These are phyloP conservation scores for Agrochola circellaris DNA, from an alignment of 2,888 invertebrate genomes.

Conservation along the genomic window DNA sequence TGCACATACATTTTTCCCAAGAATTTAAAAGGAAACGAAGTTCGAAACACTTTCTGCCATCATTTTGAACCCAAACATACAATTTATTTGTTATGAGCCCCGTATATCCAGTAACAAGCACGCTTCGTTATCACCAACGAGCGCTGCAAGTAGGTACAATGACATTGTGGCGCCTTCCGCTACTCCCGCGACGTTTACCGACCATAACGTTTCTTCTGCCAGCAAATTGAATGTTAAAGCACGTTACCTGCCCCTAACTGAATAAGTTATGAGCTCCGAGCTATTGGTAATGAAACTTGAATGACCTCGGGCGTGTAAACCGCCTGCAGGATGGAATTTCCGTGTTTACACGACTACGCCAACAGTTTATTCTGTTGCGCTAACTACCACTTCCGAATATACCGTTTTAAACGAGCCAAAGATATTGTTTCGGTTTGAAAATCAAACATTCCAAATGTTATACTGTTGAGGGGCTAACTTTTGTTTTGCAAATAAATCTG, in stretches of 20 bases:
- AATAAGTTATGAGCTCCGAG: conserved; percentile 88
- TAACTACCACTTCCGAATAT: conserved; percentile 76
- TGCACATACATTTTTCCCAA: background rate
- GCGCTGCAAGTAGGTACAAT: conserved; percentile 50
- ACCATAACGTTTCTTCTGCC: conserved; percentile 82
- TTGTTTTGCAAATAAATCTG: conserved; percentile 41
- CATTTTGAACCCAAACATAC: background rate
- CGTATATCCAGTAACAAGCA: conserved; percentile 19
- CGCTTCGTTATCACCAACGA: conserved; percentile 41
- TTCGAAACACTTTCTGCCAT: background rate
- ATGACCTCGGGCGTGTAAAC: conserved; percentile 84
- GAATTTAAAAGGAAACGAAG: background rate
- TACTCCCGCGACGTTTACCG: conserved; percentile 68
- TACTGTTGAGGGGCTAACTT: conserved; percentile 23
- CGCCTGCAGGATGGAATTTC: conserved; percentile 82
- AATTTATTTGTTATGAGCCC: conserved; percentile 12
- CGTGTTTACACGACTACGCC: conserved; percentile 79
- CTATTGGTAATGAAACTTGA: conserved; percentile 90
- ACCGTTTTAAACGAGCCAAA: conserved; percentile 58
- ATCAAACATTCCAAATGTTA: conserved; percentile 49
- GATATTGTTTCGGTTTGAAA: conserved; percentile 68
- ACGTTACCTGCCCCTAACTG: conserved; percentile 87
- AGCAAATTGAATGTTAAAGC: conserved; percentile 89
- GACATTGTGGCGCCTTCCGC: conserved; percentile 53
- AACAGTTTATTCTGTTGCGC: conserved; percentile 76